phyloP scores from a whole-genome alignment of 2,888 invertebrate species.

The Cordilura impudica region DNA sequence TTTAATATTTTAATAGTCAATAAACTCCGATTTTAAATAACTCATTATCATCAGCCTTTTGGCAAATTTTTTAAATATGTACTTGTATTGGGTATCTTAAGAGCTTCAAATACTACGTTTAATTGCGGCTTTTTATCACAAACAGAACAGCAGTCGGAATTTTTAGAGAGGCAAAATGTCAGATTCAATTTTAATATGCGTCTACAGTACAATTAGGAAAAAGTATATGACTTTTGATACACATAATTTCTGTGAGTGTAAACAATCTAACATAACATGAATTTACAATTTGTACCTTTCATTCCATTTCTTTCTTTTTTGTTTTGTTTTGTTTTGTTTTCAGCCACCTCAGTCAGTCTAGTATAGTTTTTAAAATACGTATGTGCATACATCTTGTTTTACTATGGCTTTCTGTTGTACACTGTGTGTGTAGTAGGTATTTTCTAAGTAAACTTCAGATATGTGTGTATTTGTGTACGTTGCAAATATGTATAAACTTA shows the following conservation, averaged over 20 bases:
- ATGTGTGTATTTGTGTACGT: neutral
- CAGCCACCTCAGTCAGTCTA: slow-evolving; percentile 16
- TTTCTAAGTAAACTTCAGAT: neutral
- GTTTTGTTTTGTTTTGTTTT: neutral
- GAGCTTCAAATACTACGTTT: too few relatives aligned
- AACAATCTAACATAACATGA: neutral
- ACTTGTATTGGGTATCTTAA: too few relatives aligned
- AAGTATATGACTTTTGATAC: too few relatives aligned
- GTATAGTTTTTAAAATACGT: neutral
- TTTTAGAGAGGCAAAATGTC: too few relatives aligned
- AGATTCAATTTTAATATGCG: too few relatives aligned
- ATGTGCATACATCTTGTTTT: neutral
- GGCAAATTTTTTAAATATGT: too few relatives aligned
- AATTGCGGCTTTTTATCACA: too few relatives aligned
- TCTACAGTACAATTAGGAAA: too few relatives aligned
- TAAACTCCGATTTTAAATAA: too few relatives aligned
- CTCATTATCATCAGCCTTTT: too few relatives aligned
- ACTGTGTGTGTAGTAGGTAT: neutral
- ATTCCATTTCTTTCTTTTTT: slow-evolving; percentile 3
- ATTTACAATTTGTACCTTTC: slow-evolving; percentile 21
- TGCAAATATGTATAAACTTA: neutral
- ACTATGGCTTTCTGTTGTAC: neutral
- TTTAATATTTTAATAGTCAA: too few relatives aligned
- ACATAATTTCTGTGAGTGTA: neutral
- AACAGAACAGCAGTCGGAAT: too few relatives aligned